These are phyloP conservation scores for Syrrhaptes paradoxus DNA, from an alignment of 2,113 vertebrate species.

Conservation along the genomic window DNA sequence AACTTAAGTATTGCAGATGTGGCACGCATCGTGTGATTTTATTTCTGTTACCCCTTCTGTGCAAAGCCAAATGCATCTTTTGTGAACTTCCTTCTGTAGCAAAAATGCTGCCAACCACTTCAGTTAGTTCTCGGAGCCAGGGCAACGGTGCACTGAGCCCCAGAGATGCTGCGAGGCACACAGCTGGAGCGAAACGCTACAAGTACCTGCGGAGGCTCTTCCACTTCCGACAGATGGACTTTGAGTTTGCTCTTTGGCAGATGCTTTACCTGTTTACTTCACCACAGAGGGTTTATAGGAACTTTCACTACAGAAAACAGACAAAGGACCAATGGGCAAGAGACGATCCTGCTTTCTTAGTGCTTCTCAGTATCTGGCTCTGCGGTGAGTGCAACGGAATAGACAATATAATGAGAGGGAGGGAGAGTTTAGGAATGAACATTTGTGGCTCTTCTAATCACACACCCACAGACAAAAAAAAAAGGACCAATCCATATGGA, in stretches of 20 bases:
- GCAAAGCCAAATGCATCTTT: neutral
- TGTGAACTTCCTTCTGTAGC: slow-evolving; percentile 27
- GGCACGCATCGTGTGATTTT: accelerated
- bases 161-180: slow-evolving; percentile 89
- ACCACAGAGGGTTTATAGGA: slow-evolving; percentile 95
- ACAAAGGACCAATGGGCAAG: slow-evolving; percentile 99
- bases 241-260: slow-evolving; percentile 97
- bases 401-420: neutral
- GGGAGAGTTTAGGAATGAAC: neutral
- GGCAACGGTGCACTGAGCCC: slow-evolving; percentile 81
- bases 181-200: slow-evolving; percentile 92
- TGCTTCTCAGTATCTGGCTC: slow-evolving; percentile 93
- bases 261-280: slow-evolving; percentile 98
- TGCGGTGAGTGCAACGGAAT: slow-evolving; percentile 81
- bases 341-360: slow-evolving; percentile 95
- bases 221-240: slow-evolving; percentile 94
- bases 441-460: neutral
- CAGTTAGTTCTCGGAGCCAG: slow-evolving; percentile 66
- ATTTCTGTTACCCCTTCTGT: accelerated
- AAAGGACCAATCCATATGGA: neutral
- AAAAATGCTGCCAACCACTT: slow-evolving; percentile 90
- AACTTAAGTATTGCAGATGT: accelerated
- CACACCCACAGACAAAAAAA: neutral
- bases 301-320: slow-evolving; percentile 98
- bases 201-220: slow-evolving; percentile 93